Conservation (phyloP, 2,797 vertebrate genomes). For the Lepilemur ruficaudatus region DNA sequence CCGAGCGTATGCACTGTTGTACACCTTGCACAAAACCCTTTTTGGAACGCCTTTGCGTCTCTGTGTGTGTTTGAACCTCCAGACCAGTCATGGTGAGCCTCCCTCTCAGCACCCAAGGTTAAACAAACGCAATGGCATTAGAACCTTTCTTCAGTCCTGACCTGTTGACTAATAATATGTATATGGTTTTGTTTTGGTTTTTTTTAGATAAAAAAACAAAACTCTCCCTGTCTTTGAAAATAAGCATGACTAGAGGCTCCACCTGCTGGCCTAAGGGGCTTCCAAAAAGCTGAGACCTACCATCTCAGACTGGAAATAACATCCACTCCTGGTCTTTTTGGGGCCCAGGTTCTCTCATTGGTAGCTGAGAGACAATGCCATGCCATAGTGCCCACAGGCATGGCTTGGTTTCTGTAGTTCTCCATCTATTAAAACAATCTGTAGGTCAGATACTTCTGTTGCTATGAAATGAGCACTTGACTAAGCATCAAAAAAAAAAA, state of each 20-base stretch:
- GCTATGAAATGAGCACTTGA: background rate
- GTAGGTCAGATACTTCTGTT: background rate
- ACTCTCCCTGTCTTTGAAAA: background rate
- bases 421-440: background rate
- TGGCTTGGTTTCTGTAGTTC: background rate
- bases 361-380: background rate
- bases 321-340: background rate
- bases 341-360: background rate
- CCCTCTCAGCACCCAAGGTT: slow-evolving; percentile 29
- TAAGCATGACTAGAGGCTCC: background rate
- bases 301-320: background rate
- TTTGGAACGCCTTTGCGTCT: slow-evolving; percentile 52
- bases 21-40: slow-evolving; percentile 54
- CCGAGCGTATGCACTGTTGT: slow-evolving; percentile 43
- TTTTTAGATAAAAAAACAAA: background rate
- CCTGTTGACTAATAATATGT: background rate
- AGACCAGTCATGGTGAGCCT: background rate
- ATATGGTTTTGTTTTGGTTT: background rate
- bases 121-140: slow-evolving; percentile 1
- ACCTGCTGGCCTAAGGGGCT: background rate
- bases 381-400: accelerated
- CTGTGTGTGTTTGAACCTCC: slow-evolving; percentile 17
- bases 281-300: background rate
- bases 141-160: background rate
- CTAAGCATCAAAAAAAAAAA: background rate